phyloP scores from a whole-genome alignment of 2,113 vertebrate genomes.

The Holacanthus passer region DNA sequence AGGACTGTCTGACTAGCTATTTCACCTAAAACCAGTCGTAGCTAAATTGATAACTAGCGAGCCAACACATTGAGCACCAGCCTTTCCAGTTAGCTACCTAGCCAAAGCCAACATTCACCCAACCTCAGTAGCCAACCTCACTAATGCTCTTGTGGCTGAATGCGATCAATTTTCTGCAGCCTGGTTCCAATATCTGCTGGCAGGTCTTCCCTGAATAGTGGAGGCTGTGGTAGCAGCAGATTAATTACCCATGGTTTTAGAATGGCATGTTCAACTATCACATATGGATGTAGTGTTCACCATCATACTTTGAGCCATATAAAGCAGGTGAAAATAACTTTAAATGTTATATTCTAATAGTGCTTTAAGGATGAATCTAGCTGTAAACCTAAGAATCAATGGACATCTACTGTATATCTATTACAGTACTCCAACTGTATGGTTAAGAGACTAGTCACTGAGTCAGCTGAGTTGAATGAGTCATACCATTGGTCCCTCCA shows the following conservation, averaged over 20 bases:
- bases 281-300: neutral
- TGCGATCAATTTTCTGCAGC: neutral
- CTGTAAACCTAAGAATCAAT: neutral
- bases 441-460: neutral
- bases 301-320: neutral
- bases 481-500: conserved; percentile 86
- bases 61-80: neutral
- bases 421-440: too few relatives aligned
- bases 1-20: neutral
- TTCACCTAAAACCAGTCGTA: neutral
- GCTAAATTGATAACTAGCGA: neutral
- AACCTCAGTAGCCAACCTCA: neutral
- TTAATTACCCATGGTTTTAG: neutral
- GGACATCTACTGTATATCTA: neutral
- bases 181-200: neutral
- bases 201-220: too few relatives aligned
- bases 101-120: neutral
- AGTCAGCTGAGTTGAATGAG: neutral
- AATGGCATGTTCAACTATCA: neutral
- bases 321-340: neutral
- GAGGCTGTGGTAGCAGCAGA: neutral
- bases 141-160: neutral
- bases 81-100: neutral
- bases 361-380: neutral
- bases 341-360: neutral